Percentiles rank a stretch among this genome's conserved stretches.
Conservation (phyloP, 2,888 invertebrate species). For the Ceramica pisi region DNA sequence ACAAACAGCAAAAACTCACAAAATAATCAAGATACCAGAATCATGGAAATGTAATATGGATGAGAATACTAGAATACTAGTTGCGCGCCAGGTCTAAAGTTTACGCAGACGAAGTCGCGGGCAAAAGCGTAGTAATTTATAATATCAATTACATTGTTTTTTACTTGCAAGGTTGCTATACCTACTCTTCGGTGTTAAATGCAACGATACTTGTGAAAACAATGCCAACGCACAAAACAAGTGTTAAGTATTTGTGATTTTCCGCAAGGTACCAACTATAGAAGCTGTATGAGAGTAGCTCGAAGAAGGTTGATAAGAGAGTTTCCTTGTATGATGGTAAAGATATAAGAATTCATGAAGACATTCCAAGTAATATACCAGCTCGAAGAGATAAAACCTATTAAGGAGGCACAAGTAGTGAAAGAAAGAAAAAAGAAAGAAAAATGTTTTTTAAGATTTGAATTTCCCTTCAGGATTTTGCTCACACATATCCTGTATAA, state of each 20-base stretch:
- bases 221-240: not conserved
- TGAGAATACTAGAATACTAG: too few relatives aligned
- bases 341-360: not conserved
- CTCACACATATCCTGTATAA: not conserved
- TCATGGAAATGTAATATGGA: too few relatives aligned
- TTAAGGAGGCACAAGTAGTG: too few relatives aligned
- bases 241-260: constrained; percentile 1
- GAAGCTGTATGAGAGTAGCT: not conserved
- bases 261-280: not conserved
- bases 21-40: too few relatives aligned
- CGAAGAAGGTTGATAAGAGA: not conserved
- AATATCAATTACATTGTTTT: not conserved
- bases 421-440: too few relatives aligned
- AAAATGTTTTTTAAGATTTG: too few relatives aligned
- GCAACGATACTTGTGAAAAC: not conserved
- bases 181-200: not conserved
- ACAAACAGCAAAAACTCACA: too few relatives aligned
- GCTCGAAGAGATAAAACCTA: too few relatives aligned
- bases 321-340: not conserved
- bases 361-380: not conserved
- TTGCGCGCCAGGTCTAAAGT: too few relatives aligned
- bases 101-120: too few relatives aligned
- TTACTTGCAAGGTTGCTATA: constrained; percentile 1
- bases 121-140: too few relatives aligned
- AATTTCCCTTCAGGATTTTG: not conserved